These are phyloP conservation scores for Liparis tanakae DNA, from an alignment of 2,797 vertebrate genomes.

Conservation along the genomic window DNA sequence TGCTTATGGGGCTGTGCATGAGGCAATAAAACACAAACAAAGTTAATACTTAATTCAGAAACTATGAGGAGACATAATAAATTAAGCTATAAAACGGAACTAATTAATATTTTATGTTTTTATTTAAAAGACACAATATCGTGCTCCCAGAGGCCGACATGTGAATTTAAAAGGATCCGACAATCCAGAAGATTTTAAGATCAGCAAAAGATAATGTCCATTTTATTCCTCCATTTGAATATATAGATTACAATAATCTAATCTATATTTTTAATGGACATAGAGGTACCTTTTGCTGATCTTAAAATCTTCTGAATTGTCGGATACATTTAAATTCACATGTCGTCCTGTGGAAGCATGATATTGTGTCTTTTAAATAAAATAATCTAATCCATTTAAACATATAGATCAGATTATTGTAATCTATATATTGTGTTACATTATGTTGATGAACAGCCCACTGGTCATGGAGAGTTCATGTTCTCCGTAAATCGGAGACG, in stretches of 20 bases:
- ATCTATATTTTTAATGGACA: no score
- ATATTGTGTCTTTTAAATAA: no score
- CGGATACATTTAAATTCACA: no score
- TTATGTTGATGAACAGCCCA: not conserved
- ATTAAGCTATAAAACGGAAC: not conserved
- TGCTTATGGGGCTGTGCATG: constrained; percentile 1
- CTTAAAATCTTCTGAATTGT: no score
- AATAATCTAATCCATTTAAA: no score
- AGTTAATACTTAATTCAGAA: constrained; percentile 12
- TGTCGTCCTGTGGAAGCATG: no score
- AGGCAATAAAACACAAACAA: not conserved
- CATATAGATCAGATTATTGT: no score
- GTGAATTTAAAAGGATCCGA: not conserved
- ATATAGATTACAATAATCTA: no score
- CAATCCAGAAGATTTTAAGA: not conserved
- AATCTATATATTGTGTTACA: not conserved
- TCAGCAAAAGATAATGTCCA: not conserved
- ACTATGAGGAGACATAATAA: not conserved
- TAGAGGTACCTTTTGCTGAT: no score
- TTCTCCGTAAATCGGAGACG: not conserved
- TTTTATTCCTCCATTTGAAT: not conserved
- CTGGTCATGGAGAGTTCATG: not conserved
- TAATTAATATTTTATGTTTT: not conserved
- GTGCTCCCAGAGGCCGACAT: not conserved
- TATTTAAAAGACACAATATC: not conserved